Base-by-base conservation (phyloP, 2,888 invertebrate species). In the Electrophaes corylata region DNA sequence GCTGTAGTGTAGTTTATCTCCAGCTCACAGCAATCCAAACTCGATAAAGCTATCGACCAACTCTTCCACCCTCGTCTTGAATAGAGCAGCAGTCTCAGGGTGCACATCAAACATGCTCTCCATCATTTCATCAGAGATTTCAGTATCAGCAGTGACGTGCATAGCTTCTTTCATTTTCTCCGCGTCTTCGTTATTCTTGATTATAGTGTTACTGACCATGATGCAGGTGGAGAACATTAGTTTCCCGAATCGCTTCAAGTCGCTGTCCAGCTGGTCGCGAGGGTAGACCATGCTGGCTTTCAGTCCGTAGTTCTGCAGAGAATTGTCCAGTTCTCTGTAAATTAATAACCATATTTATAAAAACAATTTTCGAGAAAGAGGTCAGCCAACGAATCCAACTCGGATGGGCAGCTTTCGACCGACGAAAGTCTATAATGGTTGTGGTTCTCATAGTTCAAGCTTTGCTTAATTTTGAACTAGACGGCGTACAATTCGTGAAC, bases 181-280 rank as follows among this genome's bases (percentile, higher is more conserved):
- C 0, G 70, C 71, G 33, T 79, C 75, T 37, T 71, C 71, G 3
- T 63, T 6, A 19, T 66, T 69, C 33, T 71, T 73, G 2, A 67
- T 37, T 3, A 73, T 4, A 4, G 73, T 16, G 18, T 54, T 69
- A 4, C 62, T 39, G 2, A 71, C 12, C 35, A 76, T 19, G 0
- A 76, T 6, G 3, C 67, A 37, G 0, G 53, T 20, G 0, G 54
- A 69, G 2, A 79, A 64, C 23, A 57, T 57, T 0, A 64, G 0
- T 56, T 70, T 73, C 0, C 70, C 69, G 58, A 71, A 73, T 44
- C 64, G 70, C 20, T 67, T 74, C 8, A 78, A 35, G 47, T 80
- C 79, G 19, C 62, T 65, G 39, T 79, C 72, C 5, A 79, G 55
- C 45, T 73, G 68, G 4, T 75, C 75, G 56, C 63, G 76, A 0